phyloP scores from a whole-genome alignment of 1,140 invertebrate genomes.

The Lepidurus apus region DNA sequence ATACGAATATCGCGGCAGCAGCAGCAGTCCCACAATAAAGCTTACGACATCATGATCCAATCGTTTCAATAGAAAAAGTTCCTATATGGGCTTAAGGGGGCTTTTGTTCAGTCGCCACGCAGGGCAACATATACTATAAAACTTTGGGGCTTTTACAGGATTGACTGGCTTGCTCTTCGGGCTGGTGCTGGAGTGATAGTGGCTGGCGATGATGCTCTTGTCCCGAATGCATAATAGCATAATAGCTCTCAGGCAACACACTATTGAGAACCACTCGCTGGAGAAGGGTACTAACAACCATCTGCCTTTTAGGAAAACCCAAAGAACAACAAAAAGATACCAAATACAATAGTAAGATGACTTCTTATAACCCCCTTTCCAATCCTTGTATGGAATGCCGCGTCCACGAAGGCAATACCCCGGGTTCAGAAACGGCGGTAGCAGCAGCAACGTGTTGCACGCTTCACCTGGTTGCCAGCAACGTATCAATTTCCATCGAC shows the following conservation, averaged over 20 bases:
- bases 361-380: not conserved
- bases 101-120: not conserved
- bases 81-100: not conserved
- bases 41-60: not conserved
- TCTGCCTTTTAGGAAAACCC: not conserved
- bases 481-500: slow-evolving; percentile 4
- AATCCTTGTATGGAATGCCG: not conserved
- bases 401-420: not conserved
- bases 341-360: not conserved
- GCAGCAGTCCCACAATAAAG: not conserved
- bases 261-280: not conserved
- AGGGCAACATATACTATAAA: not conserved
- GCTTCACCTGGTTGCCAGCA: slow-evolving; percentile 9
- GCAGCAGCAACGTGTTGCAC: not conserved
- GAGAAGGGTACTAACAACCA: not conserved
- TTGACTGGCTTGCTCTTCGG: not conserved
- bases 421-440: not conserved
- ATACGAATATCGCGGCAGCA: not conserved
- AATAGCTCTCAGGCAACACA: not conserved
- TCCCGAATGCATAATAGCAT: slow-evolving; percentile 19
- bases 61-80: slow-evolving; percentile 9
- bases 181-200: not conserved
- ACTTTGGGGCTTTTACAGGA: not conserved
- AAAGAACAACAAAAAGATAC: not conserved
- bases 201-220: not conserved